Conservation (phyloP, 2,888 invertebrate species). For the Lymantria dispar region DNA sequence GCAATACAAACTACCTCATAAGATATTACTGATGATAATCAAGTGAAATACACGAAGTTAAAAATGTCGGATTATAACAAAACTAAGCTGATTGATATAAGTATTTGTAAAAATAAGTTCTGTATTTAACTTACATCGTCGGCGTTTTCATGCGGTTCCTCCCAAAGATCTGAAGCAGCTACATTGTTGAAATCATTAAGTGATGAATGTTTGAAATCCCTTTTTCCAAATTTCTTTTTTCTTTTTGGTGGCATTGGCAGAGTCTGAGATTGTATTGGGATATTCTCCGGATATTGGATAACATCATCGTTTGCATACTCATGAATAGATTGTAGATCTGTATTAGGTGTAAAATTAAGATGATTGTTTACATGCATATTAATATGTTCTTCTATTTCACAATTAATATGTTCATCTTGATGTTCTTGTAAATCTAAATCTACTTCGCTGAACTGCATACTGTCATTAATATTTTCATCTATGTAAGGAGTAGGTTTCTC, state of each 20-base stretch:
- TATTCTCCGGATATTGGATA: conserved; percentile 78
- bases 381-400: conserved; percentile 32
- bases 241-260: conserved; percentile 74
- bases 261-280: conserved; percentile 69
- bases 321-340: conserved; percentile 67
- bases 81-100: no score
- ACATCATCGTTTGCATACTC: conserved; percentile 77
- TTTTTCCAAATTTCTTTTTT: conserved; percentile 58
- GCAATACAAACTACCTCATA: no score
- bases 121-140: conserved; percentile 63
- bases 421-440: conserved; percentile 76
- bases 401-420: conserved; percentile 44
- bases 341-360: conserved; percentile 59
- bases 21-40: no score
- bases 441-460: conserved; percentile 73
- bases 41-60: no score
- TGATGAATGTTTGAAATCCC: conserved; percentile 60
- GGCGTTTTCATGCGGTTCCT: conserved; percentile 46
- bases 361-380: conserved; percentile 52
- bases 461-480: conserved; percentile 67
- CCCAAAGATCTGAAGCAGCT: conserved; percentile 51
- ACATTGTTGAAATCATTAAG: conserved; percentile 60
- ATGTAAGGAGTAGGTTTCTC: conserved; percentile 64
- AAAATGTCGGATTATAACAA: no score
- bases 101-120: no score